Evolutionary conservation across 2,113 vertebrate genomes (phyloP).

Genomic region (Barnardius zonarius): DNA sequence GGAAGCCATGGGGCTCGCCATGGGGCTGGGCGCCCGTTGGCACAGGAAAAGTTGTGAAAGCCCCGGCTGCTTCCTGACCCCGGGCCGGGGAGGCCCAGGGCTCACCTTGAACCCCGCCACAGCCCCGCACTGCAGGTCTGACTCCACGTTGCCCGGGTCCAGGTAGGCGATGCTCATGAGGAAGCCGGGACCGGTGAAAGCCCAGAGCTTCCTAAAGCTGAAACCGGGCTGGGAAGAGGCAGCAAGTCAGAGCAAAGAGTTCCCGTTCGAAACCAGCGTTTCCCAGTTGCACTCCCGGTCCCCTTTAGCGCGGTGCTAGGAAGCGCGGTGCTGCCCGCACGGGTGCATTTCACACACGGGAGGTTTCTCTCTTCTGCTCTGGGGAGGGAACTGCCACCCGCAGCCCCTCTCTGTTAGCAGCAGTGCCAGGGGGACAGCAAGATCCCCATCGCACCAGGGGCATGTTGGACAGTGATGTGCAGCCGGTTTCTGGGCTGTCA

Average conservation of each 20-base stretch:
- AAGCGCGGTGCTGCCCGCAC: accelerated
- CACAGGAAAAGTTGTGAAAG: neutral
- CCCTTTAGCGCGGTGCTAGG: neutral
- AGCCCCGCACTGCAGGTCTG: conserved; percentile 75
- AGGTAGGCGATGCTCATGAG: conserved; percentile 85
- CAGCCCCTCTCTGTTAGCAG: neutral
- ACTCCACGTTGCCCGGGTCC: conserved; percentile 81
- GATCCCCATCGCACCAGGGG: accelerated
- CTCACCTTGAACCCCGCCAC: conserved; percentile 78
- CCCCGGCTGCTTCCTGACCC: neutral
- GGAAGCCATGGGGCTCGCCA: neutral
- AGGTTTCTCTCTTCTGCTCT: neutral
- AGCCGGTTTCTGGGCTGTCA: neutral
- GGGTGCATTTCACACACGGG: accelerated
- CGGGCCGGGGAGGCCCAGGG: neutral
- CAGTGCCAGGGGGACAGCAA: neutral
- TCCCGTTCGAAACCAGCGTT: neutral
- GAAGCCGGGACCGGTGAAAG: conserved; percentile 80
- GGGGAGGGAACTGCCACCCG: neutral
- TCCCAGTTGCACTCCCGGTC: neutral
- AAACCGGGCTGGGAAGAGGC: conserved; percentile 61
- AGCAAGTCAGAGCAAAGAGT: neutral
- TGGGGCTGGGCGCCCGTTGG: neutral
- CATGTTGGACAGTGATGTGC: too few relatives aligned
- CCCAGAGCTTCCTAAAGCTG: conserved; percentile 81